These are phyloP conservation scores for Polymixis flavicincta DNA, from an alignment of 2,888 invertebrate genomes.

Conservation along the genomic window DNA sequence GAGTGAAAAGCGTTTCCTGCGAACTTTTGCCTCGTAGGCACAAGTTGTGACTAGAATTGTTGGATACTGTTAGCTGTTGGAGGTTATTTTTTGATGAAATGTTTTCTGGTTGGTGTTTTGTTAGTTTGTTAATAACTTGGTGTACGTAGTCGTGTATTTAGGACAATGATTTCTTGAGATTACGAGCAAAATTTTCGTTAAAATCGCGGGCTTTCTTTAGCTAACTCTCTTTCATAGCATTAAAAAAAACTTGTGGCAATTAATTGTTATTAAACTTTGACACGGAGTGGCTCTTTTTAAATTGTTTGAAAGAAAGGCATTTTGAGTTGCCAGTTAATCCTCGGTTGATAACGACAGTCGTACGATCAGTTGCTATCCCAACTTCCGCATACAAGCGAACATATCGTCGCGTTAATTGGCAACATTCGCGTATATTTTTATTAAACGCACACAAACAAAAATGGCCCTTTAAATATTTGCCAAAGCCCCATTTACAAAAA, in stretches of 20 bases:
- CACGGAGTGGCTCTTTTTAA: constrained; percentile 1
- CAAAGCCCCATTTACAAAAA: constrained; percentile 54
- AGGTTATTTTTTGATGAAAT: constrained; percentile 2
- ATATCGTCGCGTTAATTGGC: constrained; percentile 56
- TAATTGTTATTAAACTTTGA: neutral
- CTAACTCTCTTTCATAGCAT: neutral
- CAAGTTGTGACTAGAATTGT: constrained; percentile 24
- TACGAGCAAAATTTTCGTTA: neutral
- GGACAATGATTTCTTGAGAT: neutral
- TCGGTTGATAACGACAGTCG: constrained; percentile 30
- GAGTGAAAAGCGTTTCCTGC: constrained; percentile 38
- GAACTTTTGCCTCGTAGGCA: constrained; percentile 34
- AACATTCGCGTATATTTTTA: constrained; percentile 63
- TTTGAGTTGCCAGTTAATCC: constrained; percentile 24
- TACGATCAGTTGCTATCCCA: constrained; percentile 35
- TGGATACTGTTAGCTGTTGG: neutral
- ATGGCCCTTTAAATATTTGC: constrained; percentile 64
- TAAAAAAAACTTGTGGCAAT: neutral
- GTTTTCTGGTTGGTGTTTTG: neutral
- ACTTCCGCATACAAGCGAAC: constrained; percentile 42
- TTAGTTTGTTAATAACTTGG: neutral
- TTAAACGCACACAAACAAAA: constrained; percentile 67
- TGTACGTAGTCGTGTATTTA: neutral
- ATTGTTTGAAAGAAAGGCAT: constrained; percentile 24
- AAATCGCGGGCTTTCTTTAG: neutral